These are phyloP conservation scores for Uloborus diversus DNA, from an alignment of 1,140 invertebrate species.

Conservation along the genomic window DNA sequence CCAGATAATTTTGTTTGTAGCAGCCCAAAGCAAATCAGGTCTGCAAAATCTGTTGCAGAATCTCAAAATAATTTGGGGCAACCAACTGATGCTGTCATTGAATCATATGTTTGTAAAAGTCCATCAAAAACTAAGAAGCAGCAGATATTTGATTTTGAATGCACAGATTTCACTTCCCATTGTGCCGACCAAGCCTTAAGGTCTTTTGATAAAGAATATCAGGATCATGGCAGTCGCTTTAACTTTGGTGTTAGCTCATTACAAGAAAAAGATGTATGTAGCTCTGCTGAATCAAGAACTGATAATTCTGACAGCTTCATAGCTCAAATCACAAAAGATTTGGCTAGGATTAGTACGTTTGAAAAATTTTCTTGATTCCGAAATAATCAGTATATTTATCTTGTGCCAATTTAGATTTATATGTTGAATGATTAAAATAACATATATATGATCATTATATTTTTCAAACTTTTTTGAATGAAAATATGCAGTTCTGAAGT, in stretches of 20 bases:
- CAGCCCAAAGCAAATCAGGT: slow-evolving; percentile 26
- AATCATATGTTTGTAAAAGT: slow-evolving; percentile 7
- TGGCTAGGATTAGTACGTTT: slow-evolving; percentile 30
- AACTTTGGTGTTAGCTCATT: background rate
- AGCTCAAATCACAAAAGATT: slow-evolving; percentile 43
- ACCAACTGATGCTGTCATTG: background rate
- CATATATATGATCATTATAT: too few relatives aligned
- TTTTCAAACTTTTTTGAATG: too few relatives aligned
- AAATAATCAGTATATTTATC: too few relatives aligned
- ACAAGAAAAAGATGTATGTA: background rate
- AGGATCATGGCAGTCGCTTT: background rate
- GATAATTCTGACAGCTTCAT: slow-evolving; percentile 36
- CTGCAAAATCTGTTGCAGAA: background rate
- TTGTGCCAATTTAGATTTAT: too few relatives aligned
- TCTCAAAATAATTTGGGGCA: background rate
- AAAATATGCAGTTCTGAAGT: too few relatives aligned
- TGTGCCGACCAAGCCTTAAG: background rate
- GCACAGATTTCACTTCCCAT: background rate
- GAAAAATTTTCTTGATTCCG: too few relatives aligned
- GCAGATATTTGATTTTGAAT: slow-evolving; percentile 8
- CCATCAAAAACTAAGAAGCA: background rate
- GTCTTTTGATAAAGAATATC: background rate
- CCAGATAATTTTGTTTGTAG: slow-evolving; percentile 38
- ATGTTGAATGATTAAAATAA: too few relatives aligned
- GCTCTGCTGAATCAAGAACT: background rate